Percentiles rank a stretch among this genome's conserved stretches.
These are phyloP conservation scores for Acanthosepion pharaonis DNA, from an alignment of 2,888 invertebrate genomes.

Conservation along the genomic window DNA sequence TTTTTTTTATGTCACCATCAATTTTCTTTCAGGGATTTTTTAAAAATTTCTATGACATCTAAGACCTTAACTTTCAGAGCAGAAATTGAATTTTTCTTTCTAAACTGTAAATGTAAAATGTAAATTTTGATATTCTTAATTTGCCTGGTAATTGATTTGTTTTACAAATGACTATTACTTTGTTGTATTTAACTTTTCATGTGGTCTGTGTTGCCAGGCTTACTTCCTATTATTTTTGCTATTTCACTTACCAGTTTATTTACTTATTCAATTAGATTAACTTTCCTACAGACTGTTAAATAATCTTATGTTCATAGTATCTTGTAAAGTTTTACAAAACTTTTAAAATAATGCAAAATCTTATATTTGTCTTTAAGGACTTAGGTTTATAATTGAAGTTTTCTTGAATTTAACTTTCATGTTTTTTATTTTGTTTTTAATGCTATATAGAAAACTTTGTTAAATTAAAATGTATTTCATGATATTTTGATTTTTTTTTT, in stretches of 20 bases:
- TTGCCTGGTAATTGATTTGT: background rate
- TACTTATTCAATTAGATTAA: too few relatives aligned
- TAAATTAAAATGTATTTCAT: too few relatives aligned
- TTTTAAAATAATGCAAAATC: background rate
- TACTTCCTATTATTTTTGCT: background rate
- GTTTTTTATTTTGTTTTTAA: too few relatives aligned
- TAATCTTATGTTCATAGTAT: background rate
- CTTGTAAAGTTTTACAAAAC: background rate
- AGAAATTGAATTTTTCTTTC: background rate
- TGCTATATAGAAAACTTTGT: too few relatives aligned
- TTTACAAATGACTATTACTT: background rate
- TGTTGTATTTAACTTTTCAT: background rate
- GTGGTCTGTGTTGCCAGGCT: background rate
- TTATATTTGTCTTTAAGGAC: background rate
- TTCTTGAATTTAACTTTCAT: background rate
- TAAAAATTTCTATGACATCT: background rate
- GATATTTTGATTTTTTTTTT: too few relatives aligned
- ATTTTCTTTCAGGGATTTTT: background rate
- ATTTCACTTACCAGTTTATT: background rate
- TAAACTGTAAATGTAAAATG: background rate
- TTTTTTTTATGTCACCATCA: too few relatives aligned
- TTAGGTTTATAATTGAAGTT: too few relatives aligned
- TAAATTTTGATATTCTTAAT: background rate
- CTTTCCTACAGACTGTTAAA: background rate
- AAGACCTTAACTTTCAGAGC: background rate